These are phyloP conservation scores for Caenorhabditis inopinata DNA, from an alignment of 1,140 invertebrate species.

Conservation along the genomic window DNA sequence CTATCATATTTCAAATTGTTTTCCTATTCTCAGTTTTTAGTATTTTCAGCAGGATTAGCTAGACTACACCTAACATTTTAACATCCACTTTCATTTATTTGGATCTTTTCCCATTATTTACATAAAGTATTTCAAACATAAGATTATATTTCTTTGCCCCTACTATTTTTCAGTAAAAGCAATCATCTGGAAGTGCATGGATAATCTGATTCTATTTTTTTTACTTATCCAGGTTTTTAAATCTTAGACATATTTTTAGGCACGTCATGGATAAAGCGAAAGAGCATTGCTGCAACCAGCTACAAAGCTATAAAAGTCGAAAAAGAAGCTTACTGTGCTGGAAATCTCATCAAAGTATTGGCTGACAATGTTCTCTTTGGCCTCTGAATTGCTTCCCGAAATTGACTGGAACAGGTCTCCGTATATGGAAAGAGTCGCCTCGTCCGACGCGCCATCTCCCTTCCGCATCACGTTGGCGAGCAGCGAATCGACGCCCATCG, in stretches of 20 bases:
- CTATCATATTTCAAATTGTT: background rate
- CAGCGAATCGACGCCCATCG: constrained; percentile 38
- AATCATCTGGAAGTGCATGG: background rate
- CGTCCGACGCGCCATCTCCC: background rate
- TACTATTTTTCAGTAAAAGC: background rate
- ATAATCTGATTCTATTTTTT: background rate
- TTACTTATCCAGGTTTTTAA: background rate
- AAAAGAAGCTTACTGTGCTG: background rate
- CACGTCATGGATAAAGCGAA: no score
- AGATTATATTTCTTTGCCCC: no score
- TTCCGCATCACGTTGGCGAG: constrained; percentile 21
- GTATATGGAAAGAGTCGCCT: constrained; percentile 34
- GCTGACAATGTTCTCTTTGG: constrained; percentile 52
- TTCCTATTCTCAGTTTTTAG: background rate
- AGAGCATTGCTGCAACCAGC: no score
- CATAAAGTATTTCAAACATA: no score
- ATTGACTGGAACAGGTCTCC: constrained; percentile 39
- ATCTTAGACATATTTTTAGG: background rate
- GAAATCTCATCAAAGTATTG: constrained; percentile 55
- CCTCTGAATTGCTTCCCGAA: constrained; percentile 5
- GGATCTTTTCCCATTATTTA: background rate
- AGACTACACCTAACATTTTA: background rate
- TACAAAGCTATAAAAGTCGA: background rate
- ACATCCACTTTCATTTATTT: background rate
- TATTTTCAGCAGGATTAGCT: background rate